A percentile compares a stretch with the other conserved stretches of the same genome.
Conservation (phyloP, 2,888 invertebrate genomes). For the Eubasilissa splendida region DNA sequence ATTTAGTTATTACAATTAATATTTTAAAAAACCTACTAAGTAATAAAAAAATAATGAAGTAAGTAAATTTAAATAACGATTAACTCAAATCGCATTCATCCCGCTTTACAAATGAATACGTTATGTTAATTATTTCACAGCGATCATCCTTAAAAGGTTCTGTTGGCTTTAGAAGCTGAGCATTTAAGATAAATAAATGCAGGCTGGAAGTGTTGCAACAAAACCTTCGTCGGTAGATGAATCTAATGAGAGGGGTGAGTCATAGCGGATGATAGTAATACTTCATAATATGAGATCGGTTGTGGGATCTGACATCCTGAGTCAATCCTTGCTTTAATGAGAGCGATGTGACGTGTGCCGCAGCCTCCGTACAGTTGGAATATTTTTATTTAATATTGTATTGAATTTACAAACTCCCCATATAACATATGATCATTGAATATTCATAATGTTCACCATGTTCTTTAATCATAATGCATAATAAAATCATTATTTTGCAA, state of each 20-base stretch:
- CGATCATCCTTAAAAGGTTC: conserved; percentile 21
- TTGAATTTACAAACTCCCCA: too few relatives aligned
- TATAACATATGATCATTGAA: too few relatives aligned
- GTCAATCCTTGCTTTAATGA: neutral
- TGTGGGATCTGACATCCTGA: conserved; percentile 10
- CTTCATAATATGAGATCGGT: neutral
- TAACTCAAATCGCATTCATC: conserved; percentile 2
- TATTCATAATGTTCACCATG: too few relatives aligned
- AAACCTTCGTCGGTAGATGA: conserved; percentile 20
- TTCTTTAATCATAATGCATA: too few relatives aligned
- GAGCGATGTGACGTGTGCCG: conserved; percentile 13
- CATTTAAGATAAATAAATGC: neutral
- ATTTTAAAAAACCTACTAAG: too few relatives aligned
- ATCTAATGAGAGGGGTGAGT: conserved; percentile 22
- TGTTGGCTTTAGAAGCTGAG: conserved; percentile 15
- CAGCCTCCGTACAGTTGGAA: neutral
- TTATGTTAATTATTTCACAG: conserved; percentile 27
- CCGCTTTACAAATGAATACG: conserved; percentile 3
- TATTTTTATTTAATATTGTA: too few relatives aligned
- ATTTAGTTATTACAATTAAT: too few relatives aligned
- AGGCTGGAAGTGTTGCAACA: conserved; percentile 15
- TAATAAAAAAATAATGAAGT: neutral
- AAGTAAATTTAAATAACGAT: neutral
- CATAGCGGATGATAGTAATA: conserved; percentile 1
- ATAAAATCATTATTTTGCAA: too few relatives aligned